phyloP scores from a whole-genome alignment of 2,888 invertebrate genomes.

The Nudaria mundana region DNA sequence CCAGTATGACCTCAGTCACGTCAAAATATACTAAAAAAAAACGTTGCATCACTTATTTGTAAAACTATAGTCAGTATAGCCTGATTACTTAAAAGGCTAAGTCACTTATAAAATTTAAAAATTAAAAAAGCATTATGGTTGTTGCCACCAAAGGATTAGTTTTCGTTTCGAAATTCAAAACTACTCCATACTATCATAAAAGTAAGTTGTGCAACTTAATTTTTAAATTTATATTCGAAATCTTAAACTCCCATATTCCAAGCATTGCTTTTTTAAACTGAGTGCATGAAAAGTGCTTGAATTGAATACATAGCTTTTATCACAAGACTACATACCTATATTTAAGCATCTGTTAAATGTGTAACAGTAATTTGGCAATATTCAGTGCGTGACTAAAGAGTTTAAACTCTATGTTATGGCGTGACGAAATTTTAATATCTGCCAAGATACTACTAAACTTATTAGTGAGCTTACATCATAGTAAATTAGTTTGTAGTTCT shows the following conservation, averaged over 20 bases:
- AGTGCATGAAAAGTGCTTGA: no score
- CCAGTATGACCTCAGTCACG: slow-evolving; percentile 49
- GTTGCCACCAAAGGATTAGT: slow-evolving; percentile 41
- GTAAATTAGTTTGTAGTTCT: no score
- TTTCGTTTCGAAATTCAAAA: slow-evolving; percentile 38
- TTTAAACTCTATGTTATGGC: slow-evolving; percentile 22
- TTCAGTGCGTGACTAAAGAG: slow-evolving; percentile 13
- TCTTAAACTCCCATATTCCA: no score
- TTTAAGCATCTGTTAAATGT: slow-evolving; percentile 17
- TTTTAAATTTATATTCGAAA: background rate
- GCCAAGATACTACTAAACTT: background rate
- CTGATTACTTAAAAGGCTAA: slow-evolving; percentile 20
- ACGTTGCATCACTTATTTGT: slow-evolving; percentile 19
- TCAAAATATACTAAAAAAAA: slow-evolving; percentile 41
- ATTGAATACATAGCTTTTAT: no score
- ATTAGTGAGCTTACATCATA: background rate
- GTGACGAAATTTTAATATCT: slow-evolving; percentile 7
- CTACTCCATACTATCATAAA: slow-evolving; percentile 30
- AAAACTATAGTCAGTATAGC: slow-evolving; percentile 32
- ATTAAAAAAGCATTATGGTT: slow-evolving; percentile 33
- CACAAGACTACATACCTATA: no score
- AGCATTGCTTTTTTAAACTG: no score
- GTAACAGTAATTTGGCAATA: slow-evolving; percentile 9
- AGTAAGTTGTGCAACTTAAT: slow-evolving; percentile 37
- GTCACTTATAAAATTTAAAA: slow-evolving; percentile 24